phyloP scores from a whole-genome alignment of 2,113 vertebrate species.

The Heterocephalus glaber region DNA sequence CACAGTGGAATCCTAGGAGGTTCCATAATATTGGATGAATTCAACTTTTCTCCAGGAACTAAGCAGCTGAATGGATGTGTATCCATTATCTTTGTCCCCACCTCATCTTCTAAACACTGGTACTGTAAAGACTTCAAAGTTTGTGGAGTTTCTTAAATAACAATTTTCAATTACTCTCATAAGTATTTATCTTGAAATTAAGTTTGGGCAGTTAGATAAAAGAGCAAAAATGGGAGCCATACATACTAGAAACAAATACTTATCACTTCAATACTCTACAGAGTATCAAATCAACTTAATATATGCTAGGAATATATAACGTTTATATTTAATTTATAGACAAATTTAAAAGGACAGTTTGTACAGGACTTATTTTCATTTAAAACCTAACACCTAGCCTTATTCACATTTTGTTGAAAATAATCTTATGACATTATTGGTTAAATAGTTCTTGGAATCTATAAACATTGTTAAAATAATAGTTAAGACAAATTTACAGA shows the following conservation, averaged over 20 bases:
- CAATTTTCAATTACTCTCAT: constrained; percentile 3
- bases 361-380: constrained; percentile 27
- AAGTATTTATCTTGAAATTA: constrained; percentile 6
- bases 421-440: not conserved
- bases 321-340: constrained; percentile 10
- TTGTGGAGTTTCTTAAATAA: not conserved
- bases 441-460: constrained; percentile 51
- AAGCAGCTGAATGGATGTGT: not conserved
- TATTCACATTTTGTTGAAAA: constrained; percentile 53
- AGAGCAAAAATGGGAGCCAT: not conserved
- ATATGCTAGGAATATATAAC: not conserved
- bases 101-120: not conserved
- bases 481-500: not conserved
- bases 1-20: not conserved
- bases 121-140: not conserved
- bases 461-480: constrained; percentile 14
- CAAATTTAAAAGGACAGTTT: constrained; percentile 18
- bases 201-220: not conserved
- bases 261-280: not conserved
- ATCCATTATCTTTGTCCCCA: not conserved
- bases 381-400: constrained; percentile 29
- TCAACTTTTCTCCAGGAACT: not conserved
- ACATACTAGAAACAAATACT: not conserved
- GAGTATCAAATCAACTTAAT: constrained; percentile 22
- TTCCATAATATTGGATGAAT: not conserved